Percentiles rank a stretch among this genome's conserved stretches.
Evolutionary conservation across 2,888 invertebrate species (phyloP).

Genomic region (Clivina fossor): DNA sequence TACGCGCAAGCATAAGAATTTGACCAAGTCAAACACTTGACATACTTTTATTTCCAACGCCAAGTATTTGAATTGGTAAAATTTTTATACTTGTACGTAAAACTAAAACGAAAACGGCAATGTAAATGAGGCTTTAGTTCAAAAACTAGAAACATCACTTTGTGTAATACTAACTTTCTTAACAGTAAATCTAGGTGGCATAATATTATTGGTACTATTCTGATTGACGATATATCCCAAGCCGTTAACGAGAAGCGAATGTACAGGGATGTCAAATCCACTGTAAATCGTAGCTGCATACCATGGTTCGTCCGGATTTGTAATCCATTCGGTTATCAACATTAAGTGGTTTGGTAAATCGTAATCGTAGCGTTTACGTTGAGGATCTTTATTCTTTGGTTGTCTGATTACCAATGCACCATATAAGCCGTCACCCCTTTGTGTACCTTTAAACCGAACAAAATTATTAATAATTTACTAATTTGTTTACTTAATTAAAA

Average conservation of each 20-base stretch:
- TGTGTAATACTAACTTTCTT: conserved; percentile 63
- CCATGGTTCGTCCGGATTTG: conserved; percentile 51
- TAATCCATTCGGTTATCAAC: conserved; percentile 58
- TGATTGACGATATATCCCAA: conserved; percentile 47
- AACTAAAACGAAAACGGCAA: too few relatives aligned
- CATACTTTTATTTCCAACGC: too few relatives aligned
- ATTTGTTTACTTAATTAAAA: too few relatives aligned
- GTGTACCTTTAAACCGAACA: conserved; percentile 50
- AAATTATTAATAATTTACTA: too few relatives aligned
- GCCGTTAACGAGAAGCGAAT: conserved; percentile 21
- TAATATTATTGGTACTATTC: conserved; percentile 44
- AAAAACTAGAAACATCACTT: too few relatives aligned
- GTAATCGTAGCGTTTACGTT: conserved; percentile 54
- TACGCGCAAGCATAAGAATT: too few relatives aligned
- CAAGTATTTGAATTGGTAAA: too few relatives aligned
- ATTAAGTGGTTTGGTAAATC: conserved; percentile 56
- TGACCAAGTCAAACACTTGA: too few relatives aligned
- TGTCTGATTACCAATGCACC: conserved; percentile 56
- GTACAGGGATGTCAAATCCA: not conserved
- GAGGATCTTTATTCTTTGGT: conserved; percentile 49
- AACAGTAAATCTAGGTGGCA: conserved; percentile 65
- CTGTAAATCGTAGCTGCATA: conserved; percentile 64
- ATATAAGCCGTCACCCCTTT: conserved; percentile 59
- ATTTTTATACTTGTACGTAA: too few relatives aligned
- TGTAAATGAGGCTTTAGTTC: too few relatives aligned